These are phyloP conservation scores for Archips xylosteana DNA, from an alignment of 2,888 invertebrate genomes.

Conservation along the genomic window DNA sequence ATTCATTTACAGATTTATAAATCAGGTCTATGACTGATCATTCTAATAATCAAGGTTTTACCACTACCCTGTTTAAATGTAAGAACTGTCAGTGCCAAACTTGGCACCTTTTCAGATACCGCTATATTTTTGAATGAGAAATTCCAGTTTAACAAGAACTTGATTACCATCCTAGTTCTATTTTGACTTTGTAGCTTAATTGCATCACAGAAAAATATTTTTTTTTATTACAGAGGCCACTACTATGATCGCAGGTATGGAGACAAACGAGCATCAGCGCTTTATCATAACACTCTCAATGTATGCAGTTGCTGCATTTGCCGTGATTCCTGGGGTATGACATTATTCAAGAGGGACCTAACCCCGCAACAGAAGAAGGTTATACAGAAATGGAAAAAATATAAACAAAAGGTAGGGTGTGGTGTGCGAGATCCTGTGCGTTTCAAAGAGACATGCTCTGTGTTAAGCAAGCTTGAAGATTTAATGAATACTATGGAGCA, in stretches of 20 bases:
- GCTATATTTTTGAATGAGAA: too few relatives aligned
- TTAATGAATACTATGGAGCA: constrained; percentile 16
- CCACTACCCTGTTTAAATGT: too few relatives aligned
- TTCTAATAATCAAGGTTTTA: too few relatives aligned
- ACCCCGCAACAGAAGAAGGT: background rate
- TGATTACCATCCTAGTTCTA: background rate
- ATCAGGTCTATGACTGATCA: too few relatives aligned
- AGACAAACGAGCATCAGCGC: background rate
- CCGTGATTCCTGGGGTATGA: background rate
- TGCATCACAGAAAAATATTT: background rate
- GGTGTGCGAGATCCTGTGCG: background rate
- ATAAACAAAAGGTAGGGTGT: background rate
- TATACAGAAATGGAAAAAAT: background rate
- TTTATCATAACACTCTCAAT: constrained; percentile 9
- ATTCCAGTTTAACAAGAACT: too few relatives aligned
- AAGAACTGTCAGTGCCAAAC: too few relatives aligned
- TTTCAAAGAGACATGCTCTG: constrained; percentile 7
- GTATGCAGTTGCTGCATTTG: constrained; percentile 29
- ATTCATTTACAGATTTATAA: too few relatives aligned
- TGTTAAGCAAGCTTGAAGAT: background rate
- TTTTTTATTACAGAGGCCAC: constrained; percentile 17
- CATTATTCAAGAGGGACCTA: background rate
- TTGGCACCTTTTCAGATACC: too few relatives aligned
- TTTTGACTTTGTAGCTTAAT: background rate
- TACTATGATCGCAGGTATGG: constrained; percentile 18